These are phyloP conservation scores for Piscicola geometra DNA, from an alignment of 2,888 invertebrate genomes.

Conservation along the genomic window DNA sequence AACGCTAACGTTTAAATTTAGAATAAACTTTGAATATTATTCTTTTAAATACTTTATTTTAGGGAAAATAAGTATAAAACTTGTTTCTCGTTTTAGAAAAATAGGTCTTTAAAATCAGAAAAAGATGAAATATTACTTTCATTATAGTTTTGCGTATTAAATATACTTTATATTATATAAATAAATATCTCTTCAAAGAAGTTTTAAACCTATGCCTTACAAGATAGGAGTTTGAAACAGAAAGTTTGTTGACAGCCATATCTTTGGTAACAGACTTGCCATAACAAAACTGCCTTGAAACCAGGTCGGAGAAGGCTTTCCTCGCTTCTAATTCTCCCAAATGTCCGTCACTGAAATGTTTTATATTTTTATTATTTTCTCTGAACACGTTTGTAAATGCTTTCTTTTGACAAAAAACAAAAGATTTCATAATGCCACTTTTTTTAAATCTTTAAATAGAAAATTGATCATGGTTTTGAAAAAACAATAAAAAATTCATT, in stretches of 20 bases:
- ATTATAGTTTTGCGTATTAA: not conserved
- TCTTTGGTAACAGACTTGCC: slow-evolving; percentile 42
- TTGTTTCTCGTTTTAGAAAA: no score
- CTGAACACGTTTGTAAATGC: no score
- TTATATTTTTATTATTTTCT: no score
- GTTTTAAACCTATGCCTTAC: slow-evolving; percentile 39
- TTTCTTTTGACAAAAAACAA: no score
- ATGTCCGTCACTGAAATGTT: slow-evolving; percentile 38
- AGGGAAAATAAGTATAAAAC: no score
- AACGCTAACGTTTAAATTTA: no score
- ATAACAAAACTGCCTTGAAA: slow-evolving; percentile 42
- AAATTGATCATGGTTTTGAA: not conserved
- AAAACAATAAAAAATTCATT: not conserved
- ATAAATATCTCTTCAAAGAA: no score
- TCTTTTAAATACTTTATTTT: no score
- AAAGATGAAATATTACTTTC: not conserved
- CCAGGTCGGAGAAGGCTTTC: slow-evolving; percentile 39
- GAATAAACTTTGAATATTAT: no score
- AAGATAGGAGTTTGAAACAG: slow-evolving; percentile 42
- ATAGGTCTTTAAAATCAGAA: no score
- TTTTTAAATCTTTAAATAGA: not conserved
- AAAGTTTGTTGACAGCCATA: slow-evolving; percentile 40
- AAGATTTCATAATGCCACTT: no score
- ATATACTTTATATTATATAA: no score
- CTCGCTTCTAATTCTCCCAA: slow-evolving; percentile 41